Conservation (phyloP, 2,113 vertebrate species). For the Cairina moschata region DNA sequence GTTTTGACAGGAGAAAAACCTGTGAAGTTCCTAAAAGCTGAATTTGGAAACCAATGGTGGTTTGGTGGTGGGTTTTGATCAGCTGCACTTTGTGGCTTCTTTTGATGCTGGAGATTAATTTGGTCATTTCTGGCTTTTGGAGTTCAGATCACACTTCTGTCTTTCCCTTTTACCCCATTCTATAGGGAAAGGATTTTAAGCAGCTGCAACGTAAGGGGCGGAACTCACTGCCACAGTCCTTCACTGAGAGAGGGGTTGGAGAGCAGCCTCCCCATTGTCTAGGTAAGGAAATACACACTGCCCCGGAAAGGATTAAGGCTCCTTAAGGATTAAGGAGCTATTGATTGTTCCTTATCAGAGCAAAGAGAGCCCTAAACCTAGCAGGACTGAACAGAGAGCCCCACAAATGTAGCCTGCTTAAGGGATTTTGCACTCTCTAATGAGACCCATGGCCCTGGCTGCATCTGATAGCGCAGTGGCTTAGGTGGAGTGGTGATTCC, state of each 20-base stretch:
- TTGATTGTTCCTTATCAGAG: accelerated
- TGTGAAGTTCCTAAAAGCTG: neutral
- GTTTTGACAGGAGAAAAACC: neutral
- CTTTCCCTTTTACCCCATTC: neutral
- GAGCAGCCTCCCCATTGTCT: neutral
- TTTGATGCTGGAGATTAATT: neutral
- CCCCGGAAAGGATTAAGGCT: neutral
- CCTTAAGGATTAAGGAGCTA: neutral
- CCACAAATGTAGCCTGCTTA: neutral
- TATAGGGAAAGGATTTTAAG: neutral
- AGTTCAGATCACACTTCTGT: neutral
- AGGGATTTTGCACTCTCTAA: neutral
- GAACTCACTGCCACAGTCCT: neutral
- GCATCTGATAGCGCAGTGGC: accelerated
- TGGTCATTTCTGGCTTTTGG: neutral
- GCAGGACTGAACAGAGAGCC: neutral
- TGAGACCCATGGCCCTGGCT: neutral
- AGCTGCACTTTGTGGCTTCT: neutral
- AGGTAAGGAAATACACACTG: neutral
- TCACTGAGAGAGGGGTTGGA: neutral
- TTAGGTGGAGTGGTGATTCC: neutral
- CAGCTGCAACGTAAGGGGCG: neutral
- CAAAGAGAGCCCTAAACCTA: neutral
- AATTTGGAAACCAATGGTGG: neutral
- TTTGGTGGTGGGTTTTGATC: neutral